Conservation (phyloP, 2,888 invertebrate genomes). For the Notocelia uddmanniana region DNA sequence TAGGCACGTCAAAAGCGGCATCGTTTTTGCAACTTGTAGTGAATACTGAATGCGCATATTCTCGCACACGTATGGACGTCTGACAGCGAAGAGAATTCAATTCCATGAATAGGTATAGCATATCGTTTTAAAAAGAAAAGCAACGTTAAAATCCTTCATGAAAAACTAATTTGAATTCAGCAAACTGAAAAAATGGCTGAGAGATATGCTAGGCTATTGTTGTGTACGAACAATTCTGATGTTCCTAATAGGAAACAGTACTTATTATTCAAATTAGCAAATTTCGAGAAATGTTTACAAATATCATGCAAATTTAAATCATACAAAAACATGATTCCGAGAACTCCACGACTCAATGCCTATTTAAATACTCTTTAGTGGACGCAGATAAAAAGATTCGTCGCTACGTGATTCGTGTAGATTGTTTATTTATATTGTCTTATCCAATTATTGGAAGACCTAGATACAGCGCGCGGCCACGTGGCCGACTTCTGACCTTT, state of each 20-base stretch:
- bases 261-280: slow-evolving; percentile 38
- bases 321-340: slow-evolving; percentile 30
- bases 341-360: slow-evolving; percentile 15
- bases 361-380: neutral
- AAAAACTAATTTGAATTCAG: slow-evolving; percentile 29
- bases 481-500: slow-evolving; percentile 39
- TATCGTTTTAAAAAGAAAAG: slow-evolving; percentile 28
- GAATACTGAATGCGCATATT: slow-evolving; percentile 57
- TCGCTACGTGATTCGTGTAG: slow-evolving; percentile 11
- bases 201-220: slow-evolving; percentile 32
- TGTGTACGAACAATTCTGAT: slow-evolving; percentile 29
- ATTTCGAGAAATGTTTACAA: slow-evolving; percentile 44
- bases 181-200: slow-evolving; percentile 13
- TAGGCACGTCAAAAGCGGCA: slow-evolving; percentile 56
- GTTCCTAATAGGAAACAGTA: slow-evolving; percentile 28
- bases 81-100: slow-evolving; percentile 35
- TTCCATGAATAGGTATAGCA: slow-evolving; percentile 32
- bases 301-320: slow-evolving; percentile 37
- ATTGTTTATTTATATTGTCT: slow-evolving; percentile 30
- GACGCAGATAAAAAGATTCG: slow-evolving; percentile 1
- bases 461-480: slow-evolving; percentile 25
- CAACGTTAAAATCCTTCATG: slow-evolving; percentile 11
- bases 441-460: slow-evolving; percentile 39
- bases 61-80: slow-evolving; percentile 53
- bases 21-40: slow-evolving; percentile 52